These are phyloP conservation scores for Lepidothrix coronata DNA, from an alignment of 2,113 vertebrate genomes.

Conservation along the genomic window DNA sequence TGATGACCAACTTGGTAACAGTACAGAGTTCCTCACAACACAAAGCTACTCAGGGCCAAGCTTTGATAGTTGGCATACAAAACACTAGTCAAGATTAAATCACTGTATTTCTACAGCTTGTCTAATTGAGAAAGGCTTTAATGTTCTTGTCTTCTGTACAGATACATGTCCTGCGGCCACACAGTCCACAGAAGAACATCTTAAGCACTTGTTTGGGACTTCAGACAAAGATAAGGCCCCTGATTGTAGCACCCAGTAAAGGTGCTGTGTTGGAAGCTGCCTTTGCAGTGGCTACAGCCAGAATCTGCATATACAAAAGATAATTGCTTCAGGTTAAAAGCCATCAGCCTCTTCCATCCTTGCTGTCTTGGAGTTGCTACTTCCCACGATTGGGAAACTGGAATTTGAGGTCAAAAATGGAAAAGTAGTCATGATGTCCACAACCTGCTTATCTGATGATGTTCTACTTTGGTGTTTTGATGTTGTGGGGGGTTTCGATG, in stretches of 20 bases:
- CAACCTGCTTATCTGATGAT: not conserved
- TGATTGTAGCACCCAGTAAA: conserved; percentile 54
- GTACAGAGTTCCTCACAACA: not conserved
- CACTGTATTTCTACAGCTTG: not conserved
- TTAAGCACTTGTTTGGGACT: conserved; percentile 11
- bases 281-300: not conserved
- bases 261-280: not conserved
- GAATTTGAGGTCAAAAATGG: not conserved
- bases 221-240: conserved; percentile 12
- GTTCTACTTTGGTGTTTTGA: not conserved
- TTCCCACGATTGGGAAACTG: not conserved
- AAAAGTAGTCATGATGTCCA: not conserved
- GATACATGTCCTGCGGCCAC: not conserved
- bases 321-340: not conserved
- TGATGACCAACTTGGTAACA: not conserved
- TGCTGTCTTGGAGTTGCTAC: not conserved
- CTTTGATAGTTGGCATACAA: not conserved
- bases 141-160: not conserved
- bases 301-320: not conserved
- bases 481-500: not conserved
- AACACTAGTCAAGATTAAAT: not conserved
- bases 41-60: not conserved
- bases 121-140: not conserved
- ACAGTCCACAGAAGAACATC: not conserved
- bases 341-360: not conserved